These are phyloP conservation scores for Hirundichthys speculiger DNA, from an alignment of 2,113 vertebrate species.

Conservation along the genomic window DNA sequence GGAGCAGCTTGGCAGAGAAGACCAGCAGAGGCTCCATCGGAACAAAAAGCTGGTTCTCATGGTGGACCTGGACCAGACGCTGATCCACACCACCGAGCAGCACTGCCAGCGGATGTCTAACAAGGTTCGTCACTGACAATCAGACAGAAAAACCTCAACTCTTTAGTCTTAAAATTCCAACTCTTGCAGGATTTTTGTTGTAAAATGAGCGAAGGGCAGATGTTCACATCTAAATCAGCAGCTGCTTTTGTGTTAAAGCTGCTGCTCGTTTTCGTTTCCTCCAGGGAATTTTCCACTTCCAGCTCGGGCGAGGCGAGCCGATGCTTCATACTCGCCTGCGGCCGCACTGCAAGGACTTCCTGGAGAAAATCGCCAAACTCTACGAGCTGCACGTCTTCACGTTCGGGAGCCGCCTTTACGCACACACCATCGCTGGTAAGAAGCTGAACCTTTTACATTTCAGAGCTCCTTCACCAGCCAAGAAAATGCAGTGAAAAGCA, in stretches of 20 bases:
- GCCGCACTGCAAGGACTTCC: slow-evolving; percentile 94
- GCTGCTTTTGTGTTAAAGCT: not conserved
- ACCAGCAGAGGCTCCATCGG: slow-evolving; percentile 92
- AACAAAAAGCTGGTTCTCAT: slow-evolving; percentile 95
- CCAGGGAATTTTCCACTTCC: slow-evolving; percentile 98
- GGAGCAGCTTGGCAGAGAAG: slow-evolving; percentile 90
- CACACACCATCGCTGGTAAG: slow-evolving; percentile 96
- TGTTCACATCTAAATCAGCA: not conserved
- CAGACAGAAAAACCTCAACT: too few species aligned
- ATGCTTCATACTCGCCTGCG: slow-evolving; percentile 97
- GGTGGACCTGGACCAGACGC: slow-evolving; percentile 97
- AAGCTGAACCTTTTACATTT: too few species aligned
- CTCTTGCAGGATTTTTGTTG: too few species aligned
- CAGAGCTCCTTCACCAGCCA: too few species aligned
- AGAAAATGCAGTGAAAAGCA: too few species aligned
- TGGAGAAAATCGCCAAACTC: slow-evolving; percentile 95
- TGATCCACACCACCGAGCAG: slow-evolving; percentile 98
- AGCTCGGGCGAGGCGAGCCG: slow-evolving; percentile 93
- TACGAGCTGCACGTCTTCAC: slow-evolving; percentile 98
- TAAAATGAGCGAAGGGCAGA: too few species aligned
- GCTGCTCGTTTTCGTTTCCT: slow-evolving; percentile 1
- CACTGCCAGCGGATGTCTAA: slow-evolving; percentile 94
- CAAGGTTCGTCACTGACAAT: too few species aligned
- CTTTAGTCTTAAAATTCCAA: too few species aligned
- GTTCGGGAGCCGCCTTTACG: slow-evolving; percentile 97